Evolutionary conservation across 2,113 vertebrate species (phyloP), one percentile per base, ranked within the genome.

Genomic region (Upupa epops): DNA sequence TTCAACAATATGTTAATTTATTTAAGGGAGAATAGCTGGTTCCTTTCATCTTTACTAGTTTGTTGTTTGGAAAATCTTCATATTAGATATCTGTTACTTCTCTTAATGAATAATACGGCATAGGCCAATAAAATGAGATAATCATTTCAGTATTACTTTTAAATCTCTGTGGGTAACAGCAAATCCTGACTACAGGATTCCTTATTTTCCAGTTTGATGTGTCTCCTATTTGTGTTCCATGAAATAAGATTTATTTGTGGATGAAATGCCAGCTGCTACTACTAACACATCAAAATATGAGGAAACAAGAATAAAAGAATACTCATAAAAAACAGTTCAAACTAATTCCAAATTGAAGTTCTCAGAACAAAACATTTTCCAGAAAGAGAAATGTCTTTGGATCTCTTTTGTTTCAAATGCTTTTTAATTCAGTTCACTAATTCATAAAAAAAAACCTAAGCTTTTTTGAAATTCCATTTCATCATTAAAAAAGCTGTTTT

Each of bases 381-480:
- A 60, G 15, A 46, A 79, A 32, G 36, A 68, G 2, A 73, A 91
- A 76, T 31, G 37, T 3, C 3, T 52, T 9, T 24, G 14, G 22
- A 72, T 61, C 54, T 76, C 13, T 81, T 80, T 26, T 36, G 3
- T 52, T 70, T 63, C 32, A 95, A 86, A 34, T 1, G 4, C 25
- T 72, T 69, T n/a, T 89, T 79, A 69, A 46, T 25, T 73, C 5
- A 26, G 5, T n/a, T 59, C 25, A 71, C 18, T 25, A 83, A 34
- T n/a, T 54, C 6, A 63, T 17, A 13, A 18, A 77, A 79, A 28
- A 59, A 1, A 0, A 13, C 21, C 3, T 3, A 1, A 29, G 10
- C 64, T 92, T 45, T 52, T 72, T 17, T 58, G 46, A 79, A 83
- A 36, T 18, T 70, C 10, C 2, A 74, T 56, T 90, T 88, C n/a